Evolutionary conservation across 2,888 invertebrate genomes (phyloP).

Genomic region (Cyrtodaria siliqua): DNA sequence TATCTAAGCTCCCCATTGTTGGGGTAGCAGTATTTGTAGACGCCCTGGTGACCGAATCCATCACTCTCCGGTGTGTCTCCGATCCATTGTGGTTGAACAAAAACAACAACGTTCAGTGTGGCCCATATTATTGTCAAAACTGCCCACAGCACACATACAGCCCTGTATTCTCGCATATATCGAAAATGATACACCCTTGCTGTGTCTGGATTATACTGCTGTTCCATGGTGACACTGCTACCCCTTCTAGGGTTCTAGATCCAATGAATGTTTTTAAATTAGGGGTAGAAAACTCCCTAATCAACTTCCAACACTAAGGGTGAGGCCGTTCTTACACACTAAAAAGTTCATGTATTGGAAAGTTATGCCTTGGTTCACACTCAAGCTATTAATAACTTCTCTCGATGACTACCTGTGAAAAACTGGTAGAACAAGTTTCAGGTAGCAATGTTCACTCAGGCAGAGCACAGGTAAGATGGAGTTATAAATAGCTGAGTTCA

Average conservation of each 20-base stretch:
- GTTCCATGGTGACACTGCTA: constrained; percentile 58
- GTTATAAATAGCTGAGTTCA: constrained; percentile 40
- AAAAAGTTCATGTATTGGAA: constrained; percentile 52
- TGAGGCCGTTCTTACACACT: constrained; percentile 57
- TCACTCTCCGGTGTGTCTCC: constrained; percentile 84
- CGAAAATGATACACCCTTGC: constrained; percentile 80
- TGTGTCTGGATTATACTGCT: constrained; percentile 77
- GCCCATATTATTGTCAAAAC: constrained; percentile 99
- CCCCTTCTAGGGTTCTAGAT: constrained; percentile 47
- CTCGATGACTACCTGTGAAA: constrained; percentile 29
- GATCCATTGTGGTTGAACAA: constrained; percentile 93
- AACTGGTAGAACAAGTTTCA: constrained; percentile 68
- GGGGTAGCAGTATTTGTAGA: constrained; percentile 93
- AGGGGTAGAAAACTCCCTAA: constrained; percentile 36
- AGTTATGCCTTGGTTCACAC: constrained; percentile 45
- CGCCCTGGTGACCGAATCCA: constrained; percentile 95
- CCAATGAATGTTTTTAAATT: constrained; percentile 29
- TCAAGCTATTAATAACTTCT: constrained; percentile 45
- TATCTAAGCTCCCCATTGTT: constrained; percentile 67
- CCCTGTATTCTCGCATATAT: constrained; percentile 87
- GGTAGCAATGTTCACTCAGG: constrained; percentile 44
- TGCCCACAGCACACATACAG: constrained; percentile 98
- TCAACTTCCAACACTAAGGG: constrained; percentile 35
- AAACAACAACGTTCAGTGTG: constrained; percentile 97
- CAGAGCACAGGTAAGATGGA: constrained; percentile 40